Evolutionary conservation across 2,797 vertebrate genomes (phyloP), one percentile per base, ranked within the genome.

Genomic region (Hybognathus amarus): DNA sequence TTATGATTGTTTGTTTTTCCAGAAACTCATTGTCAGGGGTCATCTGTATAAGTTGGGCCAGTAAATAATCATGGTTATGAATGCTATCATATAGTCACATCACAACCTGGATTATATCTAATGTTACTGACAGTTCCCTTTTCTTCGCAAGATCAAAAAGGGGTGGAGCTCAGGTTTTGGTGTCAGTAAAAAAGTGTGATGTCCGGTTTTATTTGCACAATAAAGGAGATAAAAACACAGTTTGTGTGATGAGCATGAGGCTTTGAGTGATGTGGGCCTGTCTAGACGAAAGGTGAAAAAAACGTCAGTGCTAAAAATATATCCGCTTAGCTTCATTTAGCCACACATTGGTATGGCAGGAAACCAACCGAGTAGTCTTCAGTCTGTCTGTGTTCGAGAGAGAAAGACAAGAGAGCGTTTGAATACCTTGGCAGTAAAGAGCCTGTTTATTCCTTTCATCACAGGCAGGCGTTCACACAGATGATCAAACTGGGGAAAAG

Each of bases 341-440:
- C 75, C 79, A 87, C 81, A 84, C 79, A 79, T 79, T 79, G 45
- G 52, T 82, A 78, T 42, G 47, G 83, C 87, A 87, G 87, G 87
- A 88, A 88, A 80, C 79, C 74, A 10, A 70, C n/a, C 56, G 54
- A 2, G 42, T 52, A n/a, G 22, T 75, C 42, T 52, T 27, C 15
- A 47, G 9, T 50, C n/a, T 82, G 27, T 67, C 9, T 70, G 11
- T 64, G 20, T 30, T 30, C 17, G 24, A 67, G 22, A 38, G 73
- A 61, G 42, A 68, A 42, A 8, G 24, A 33, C 5, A 42, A 8
- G 24, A 33, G 3, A 71, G 73, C 76, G 30, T 73, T 24, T 77
- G 56, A 81, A 40, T 76, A 52, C 36, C 9, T 68, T 22, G 38
- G 38, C 54, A 59, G 47, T 33, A 20, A 40, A 20, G 61, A 50